A percentile compares a stretch with the other conserved stretches of the same genome.
Evolutionary conservation across 2,888 invertebrate species (phyloP).

Genomic region (Smittia sp.): DNA sequence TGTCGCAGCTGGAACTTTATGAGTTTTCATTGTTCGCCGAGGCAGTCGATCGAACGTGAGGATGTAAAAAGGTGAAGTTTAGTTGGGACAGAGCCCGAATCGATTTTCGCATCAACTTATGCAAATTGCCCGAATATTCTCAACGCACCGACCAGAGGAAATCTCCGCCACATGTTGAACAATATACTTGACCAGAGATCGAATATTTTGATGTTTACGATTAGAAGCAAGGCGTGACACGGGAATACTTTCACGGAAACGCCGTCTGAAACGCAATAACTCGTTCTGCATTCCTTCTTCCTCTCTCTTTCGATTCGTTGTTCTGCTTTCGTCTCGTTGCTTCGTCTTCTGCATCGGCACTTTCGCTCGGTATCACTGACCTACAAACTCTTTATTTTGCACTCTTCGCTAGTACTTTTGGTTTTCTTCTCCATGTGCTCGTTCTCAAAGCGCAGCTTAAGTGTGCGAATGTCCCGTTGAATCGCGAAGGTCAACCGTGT

Average conservation of each 20-base stretch:
- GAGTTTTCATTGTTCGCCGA: background rate
- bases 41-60: background rate
- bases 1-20: slow-evolving; percentile 2
- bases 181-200: background rate
- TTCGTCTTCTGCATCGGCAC: slow-evolving; percentile 8
- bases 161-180: background rate
- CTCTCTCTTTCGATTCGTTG: too few relatives aligned
- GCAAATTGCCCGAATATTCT: background rate
- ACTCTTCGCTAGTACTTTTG: background rate
- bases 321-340: background rate
- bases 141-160: background rate
- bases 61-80: background rate
- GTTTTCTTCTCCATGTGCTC: background rate
- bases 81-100: background rate
- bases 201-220: background rate
- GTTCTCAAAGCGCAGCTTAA: background rate
- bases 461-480: background rate
- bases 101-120: slow-evolving; percentile 8
- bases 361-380: slow-evolving; percentile 23
- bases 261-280: background rate
- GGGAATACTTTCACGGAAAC: background rate
- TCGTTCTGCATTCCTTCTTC: background rate
- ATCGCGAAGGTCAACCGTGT: slow-evolving; percentile 4
- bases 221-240: background rate
- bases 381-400: slow-evolving; percentile 1